phyloP scores from a whole-genome alignment of 2,888 invertebrate genomes.

The Aphidius colemani region DNA sequence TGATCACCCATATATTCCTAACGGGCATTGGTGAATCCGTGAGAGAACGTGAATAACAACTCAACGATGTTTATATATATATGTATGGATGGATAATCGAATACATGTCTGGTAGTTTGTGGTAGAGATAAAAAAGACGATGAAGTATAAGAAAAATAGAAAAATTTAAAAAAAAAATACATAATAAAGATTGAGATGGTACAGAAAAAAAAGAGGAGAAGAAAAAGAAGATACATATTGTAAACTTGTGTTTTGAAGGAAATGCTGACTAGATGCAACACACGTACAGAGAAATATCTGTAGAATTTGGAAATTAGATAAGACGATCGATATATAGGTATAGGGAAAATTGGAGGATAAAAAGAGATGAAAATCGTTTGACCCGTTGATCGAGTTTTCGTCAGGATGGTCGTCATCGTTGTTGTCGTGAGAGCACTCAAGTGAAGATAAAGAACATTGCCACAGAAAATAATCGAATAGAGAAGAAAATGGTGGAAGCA shows the following conservation, averaged over 20 bases:
- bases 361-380: conserved; percentile 15
- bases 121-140: conserved; percentile 9
- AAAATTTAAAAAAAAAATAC: too few relatives aligned
- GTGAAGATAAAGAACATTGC: conserved; percentile 15
- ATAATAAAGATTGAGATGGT: too few relatives aligned
- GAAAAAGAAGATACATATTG: too few relatives aligned
- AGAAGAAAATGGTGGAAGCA: conserved; percentile 6
- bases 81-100: conserved; percentile 23
- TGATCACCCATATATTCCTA: conserved; percentile 41
- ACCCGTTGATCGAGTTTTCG: conserved; percentile 25
- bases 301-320: too few relatives aligned
- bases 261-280: neutral
- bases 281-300: neutral
- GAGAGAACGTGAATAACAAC: conserved; percentile 24
- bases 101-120: conserved; percentile 13
- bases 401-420: conserved; percentile 3
- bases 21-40: conserved; percentile 35
- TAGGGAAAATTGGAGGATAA: neutral
- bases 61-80: conserved; percentile 11
- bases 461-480: conserved; percentile 14
- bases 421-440: conserved; percentile 14
- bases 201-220: too few relatives aligned
- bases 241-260: too few relatives aligned
- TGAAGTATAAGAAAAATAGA: conserved; percentile 9
- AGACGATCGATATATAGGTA: too few relatives aligned